Evolutionary conservation across 2,888 invertebrate genomes (phyloP), one percentile per base, ranked within the genome.

Genomic region (Perizoma flavofasciatum): DNA sequence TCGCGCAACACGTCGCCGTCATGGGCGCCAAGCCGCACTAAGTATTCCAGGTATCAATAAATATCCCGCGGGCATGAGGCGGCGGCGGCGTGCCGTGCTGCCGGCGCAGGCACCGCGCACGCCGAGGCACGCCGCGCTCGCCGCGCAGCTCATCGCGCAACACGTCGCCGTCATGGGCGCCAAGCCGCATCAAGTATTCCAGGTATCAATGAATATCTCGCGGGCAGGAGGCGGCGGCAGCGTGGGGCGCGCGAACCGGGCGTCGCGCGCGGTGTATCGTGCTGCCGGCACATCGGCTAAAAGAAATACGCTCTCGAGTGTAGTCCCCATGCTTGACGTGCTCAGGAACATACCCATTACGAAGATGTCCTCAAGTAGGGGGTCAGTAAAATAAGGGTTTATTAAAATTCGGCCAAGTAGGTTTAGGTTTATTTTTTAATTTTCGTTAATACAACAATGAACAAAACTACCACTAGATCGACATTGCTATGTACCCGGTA

Each of bases 91-190:
- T 82, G 95, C 95, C 65, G 81, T 66, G 71, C 78, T 70, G 70
- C 79, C 67, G 71, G 79, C 68, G 63, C 80, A 69, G 71, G 74
- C 65, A 64, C 78, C 72, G 69, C 82, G 69, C 66, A 77, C 92
- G 95, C 72, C 96, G 94, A 58, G 94, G 94, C 66, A 96, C 95
- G 83, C 95, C 94, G 72, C 95, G 95, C 80, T 96, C 81, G 95
- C 96, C 48, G 94, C 97, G 47, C 97, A 97, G 76, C 95, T 96
- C 49, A 95, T 96, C 75, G 96, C 97, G 2, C 96, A 96, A 78
- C 94, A 96, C 83, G 95, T 96, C 47, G 96, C 96, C 1, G 92
- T 95, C 70, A 94, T 94, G 70, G 94, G 94, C 40, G 94, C 94
- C 44, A 93, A 87, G 73, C 96, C 96, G 0, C 89, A 93, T 4